Evolutionary conservation across 2,888 invertebrate genomes (phyloP), one percentile per base, ranked within the genome.

Genomic region (Drosophila vallismaia): DNA sequence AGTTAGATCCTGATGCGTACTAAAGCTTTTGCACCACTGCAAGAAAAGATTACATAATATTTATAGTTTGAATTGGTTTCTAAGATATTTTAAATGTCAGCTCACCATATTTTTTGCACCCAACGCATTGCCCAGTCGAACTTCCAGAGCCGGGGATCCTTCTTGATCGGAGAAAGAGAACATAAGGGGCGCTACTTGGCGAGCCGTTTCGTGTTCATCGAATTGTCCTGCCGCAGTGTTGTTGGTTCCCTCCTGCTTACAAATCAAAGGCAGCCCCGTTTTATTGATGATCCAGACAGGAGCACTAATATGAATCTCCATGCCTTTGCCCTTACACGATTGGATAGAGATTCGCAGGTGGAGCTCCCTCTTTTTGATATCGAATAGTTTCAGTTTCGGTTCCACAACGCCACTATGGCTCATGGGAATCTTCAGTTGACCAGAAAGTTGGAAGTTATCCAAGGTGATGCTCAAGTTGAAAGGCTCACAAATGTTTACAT

Each of bases 241-340:
- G 9, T 94, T 93, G 10, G 95, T 94, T 0, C 97, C 96, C 91
- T 97, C 98, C 92, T 99, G 98, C 79, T 96, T 95, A 91, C 98
- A 98, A 57, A 99, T 95, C 69, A 99, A 92, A n/a, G 99, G 99
- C 70, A 99, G 92, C 0, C 99, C 99, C 5, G 98, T 96, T 91
- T 97, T 96, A 93, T 99, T 99, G 66, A 99, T 95, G 76, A 99
- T 94, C 99, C 99, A 99, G 92, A 96, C 98, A 2, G 97, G 96
- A 2, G 97, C 96, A 51, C 95, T 95, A 28, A 98, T 93, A 19
- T 94, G 94, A 46, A 94, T 95, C 93, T 93, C 93, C 66, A 95
- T 91, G 6, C 94, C 94, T n/a, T 93, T 93, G 12, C 94, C 95
- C 81, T 93, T 93, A 40, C 93, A 92, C 0, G 93, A 92, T 31